Percentiles rank a stretch among this genome's conserved stretches.
Conservation (phyloP, 2,113 vertebrate genomes). For the Herpetotheres cachinnans region DNA sequence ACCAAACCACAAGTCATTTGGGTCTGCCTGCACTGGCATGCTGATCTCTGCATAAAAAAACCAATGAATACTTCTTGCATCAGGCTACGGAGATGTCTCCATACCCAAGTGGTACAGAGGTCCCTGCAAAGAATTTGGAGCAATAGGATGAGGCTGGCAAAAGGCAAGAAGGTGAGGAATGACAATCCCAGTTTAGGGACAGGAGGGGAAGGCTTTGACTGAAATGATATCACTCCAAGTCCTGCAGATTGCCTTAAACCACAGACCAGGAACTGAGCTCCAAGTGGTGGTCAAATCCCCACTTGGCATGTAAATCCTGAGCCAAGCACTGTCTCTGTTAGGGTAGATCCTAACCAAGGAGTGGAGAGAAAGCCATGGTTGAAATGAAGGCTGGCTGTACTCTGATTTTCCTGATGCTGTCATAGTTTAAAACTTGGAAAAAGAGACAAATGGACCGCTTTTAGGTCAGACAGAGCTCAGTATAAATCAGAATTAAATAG, state of each 20-base stretch:
- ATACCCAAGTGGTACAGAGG: neutral
- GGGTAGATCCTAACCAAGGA: neutral
- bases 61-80: fast-evolving
- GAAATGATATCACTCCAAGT: fast-evolving
- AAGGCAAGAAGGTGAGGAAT: neutral
- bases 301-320: fast-evolving
- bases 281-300: neutral
- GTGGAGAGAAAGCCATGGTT: neutral
- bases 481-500: neutral
- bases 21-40: neutral
- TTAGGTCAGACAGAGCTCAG: neutral
- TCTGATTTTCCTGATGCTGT: neutral
- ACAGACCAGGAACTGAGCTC: neutral
- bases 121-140: neutral
- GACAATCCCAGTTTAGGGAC: fast-evolving
- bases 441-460: neutral
- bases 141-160: neutral
- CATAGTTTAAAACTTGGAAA: neutral
- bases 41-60: neutral
- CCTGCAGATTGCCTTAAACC: neutral
- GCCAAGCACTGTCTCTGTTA: neutral
- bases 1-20: fast-evolving
- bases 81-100: fast-evolving
- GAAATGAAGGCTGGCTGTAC: neutral
- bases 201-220: neutral